A percentile compares a stretch with the other conserved stretches of the same genome.
Conservation (phyloP, 2,113 vertebrate genomes). For the Sitta europaea region DNA sequence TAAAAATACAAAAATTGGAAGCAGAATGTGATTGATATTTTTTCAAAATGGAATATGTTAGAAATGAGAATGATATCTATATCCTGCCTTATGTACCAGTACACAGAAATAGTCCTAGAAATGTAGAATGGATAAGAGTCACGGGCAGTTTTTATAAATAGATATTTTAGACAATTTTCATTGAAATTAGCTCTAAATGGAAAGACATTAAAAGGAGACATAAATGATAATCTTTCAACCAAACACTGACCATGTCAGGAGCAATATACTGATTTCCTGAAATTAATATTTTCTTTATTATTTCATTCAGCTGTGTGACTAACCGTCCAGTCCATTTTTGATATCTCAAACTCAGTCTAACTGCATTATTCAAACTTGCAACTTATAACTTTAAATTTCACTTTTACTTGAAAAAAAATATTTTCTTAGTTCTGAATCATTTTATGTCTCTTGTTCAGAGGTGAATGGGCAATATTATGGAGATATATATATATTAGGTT, state of each 20-base stretch:
- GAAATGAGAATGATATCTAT: background rate
- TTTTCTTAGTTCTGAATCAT: background rate
- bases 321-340: background rate
- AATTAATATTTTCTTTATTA: background rate
- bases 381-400: background rate
- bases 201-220: background rate
- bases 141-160: background rate
- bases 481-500: background rate
- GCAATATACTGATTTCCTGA: background rate
- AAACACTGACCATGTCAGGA: background rate
- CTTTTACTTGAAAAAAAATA: background rate
- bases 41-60: background rate
- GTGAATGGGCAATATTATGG: background rate
- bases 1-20: background rate
- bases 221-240: background rate
- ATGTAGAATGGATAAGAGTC: background rate
- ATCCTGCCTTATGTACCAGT: background rate
- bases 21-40: background rate
- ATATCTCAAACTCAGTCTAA: background rate
- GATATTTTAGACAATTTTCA: background rate
- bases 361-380: background rate
- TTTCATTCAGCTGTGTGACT: background rate
- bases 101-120: background rate
- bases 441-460: background rate
- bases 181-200: background rate